Percentiles rank a stretch among this genome's conserved stretches.
Conservation (phyloP, 2,113 vertebrate species). For the Callopanchax toddi region DNA sequence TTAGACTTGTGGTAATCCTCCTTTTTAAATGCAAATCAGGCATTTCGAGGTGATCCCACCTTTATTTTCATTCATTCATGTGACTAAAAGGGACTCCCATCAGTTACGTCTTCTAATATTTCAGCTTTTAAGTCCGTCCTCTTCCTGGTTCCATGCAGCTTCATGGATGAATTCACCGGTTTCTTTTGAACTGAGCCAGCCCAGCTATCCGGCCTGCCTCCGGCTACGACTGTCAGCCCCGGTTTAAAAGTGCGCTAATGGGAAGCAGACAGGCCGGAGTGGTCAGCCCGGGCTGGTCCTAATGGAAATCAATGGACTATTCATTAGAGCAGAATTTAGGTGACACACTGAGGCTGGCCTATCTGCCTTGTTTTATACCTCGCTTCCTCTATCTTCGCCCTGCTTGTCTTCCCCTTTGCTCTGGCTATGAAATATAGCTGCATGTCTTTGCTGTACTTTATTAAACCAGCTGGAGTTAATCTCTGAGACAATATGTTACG, state of each 20-base stretch:
- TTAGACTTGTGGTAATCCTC: background rate
- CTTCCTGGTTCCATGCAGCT: conserved; percentile 10
- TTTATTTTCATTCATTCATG: background rate
- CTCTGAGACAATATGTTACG: conserved; percentile 37
- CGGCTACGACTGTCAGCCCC: conserved; percentile 55
- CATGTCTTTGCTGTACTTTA: conserved; percentile 19
- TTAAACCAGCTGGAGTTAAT: conserved; percentile 46
- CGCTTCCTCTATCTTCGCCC: conserved; percentile 29
- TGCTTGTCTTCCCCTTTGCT: conserved; percentile 23
- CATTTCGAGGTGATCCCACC: conserved; percentile 1
- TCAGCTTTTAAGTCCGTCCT: conserved; percentile 13
- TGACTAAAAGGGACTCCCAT: background rate
- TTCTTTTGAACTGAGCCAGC: conserved; percentile 15
- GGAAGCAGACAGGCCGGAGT: conserved; percentile 79
- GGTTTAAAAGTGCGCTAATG: conserved; percentile 75
- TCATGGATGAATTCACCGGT: conserved; percentile 37
- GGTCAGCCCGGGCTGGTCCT: conserved; percentile 53
- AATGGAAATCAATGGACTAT: conserved; percentile 85
- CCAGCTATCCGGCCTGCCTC: conserved; percentile 29
- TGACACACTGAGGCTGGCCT: conserved; percentile 43
- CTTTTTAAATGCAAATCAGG: conserved; percentile 37
- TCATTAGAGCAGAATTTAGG: conserved; percentile 82
- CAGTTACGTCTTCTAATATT: background rate
- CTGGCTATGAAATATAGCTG: conserved; percentile 54
- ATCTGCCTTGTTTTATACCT: conserved; percentile 44